These are phyloP conservation scores for Caenorhabditis zanzibari DNA, from an alignment of 2,888 invertebrate species.

Conservation along the genomic window DNA sequence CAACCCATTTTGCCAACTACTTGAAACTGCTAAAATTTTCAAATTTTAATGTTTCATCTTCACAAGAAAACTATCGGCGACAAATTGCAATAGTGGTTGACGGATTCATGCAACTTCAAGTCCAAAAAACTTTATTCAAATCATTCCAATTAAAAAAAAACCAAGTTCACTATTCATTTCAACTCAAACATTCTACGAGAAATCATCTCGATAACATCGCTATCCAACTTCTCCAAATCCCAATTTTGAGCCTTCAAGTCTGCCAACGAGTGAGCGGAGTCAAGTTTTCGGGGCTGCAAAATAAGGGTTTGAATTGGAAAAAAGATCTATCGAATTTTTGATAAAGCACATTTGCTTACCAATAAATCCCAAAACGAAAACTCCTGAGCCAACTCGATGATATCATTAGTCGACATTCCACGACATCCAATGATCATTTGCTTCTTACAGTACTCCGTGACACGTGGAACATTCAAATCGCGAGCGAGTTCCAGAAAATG, in stretches of 20 bases:
- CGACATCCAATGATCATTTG: not conserved
- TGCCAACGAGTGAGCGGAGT: not conserved
- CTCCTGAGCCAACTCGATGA: not conserved
- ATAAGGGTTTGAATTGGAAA: not conserved
- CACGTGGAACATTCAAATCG: conserved; percentile 9
- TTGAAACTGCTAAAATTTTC: too few relatives aligned
- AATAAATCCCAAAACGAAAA: conserved; percentile 18
- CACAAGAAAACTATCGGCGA: too few relatives aligned
- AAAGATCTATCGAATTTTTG: too few relatives aligned
- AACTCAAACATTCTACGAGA: conserved; percentile 23
- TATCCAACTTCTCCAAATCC: conserved; percentile 2
- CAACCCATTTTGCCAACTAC: too few relatives aligned
- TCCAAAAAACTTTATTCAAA: not conserved
- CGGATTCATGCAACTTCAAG: too few relatives aligned
- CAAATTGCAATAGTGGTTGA: too few relatives aligned
- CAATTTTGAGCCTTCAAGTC: conserved; percentile 21
- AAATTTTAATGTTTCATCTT: too few relatives aligned
- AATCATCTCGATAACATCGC: not conserved
- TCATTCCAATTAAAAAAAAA: not conserved
- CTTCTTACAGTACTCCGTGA: conserved; percentile 32
- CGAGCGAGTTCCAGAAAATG: not conserved
- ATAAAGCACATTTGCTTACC: not conserved
- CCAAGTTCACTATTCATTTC: not conserved
- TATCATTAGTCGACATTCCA: conserved; percentile 7
- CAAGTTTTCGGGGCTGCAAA: conserved; percentile 10